Evolutionary conservation across 2,113 vertebrate genomes (phyloP).

Genomic region (Hassar affinis): DNA sequence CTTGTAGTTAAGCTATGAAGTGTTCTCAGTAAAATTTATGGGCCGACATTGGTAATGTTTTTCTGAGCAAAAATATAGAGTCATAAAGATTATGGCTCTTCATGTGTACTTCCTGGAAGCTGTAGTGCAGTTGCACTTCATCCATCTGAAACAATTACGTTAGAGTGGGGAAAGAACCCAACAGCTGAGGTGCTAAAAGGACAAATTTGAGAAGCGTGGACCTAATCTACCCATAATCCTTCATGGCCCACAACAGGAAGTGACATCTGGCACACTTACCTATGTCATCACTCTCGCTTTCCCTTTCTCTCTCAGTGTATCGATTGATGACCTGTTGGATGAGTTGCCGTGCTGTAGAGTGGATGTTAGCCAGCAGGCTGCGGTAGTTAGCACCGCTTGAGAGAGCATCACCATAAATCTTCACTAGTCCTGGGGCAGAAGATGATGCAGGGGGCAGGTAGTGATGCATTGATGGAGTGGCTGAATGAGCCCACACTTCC

Average conservation of each 20-base stretch:
- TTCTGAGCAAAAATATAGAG: background rate
- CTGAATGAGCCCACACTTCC: slow-evolving; percentile 80
- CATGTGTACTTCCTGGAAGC: background rate
- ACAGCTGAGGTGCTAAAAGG: background rate
- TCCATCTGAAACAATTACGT: background rate
- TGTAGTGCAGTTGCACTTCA: background rate
- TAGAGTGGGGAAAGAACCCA: background rate
- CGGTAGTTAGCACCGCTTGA: slow-evolving; percentile 79
- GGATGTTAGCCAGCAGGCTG: slow-evolving; percentile 73
- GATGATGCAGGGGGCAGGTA: slow-evolving; percentile 72
- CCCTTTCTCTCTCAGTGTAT: slow-evolving; percentile 75
- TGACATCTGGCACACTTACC: slow-evolving; percentile 54
- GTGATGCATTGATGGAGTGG: slow-evolving; percentile 75
- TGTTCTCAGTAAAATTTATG: background rate
- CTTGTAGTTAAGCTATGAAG: slow-evolving; percentile 1
- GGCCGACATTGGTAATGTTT: background rate
- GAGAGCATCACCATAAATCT: slow-evolving; percentile 77
- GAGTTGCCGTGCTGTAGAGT: slow-evolving; percentile 75
- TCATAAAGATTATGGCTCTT: background rate
- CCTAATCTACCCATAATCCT: background rate
- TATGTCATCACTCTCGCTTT: slow-evolving; percentile 70
- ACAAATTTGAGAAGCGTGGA: background rate
- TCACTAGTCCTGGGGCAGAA: slow-evolving; percentile 77
- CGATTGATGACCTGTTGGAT: slow-evolving; percentile 78
- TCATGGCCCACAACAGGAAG: background rate